These are phyloP conservation scores for Aphrophora alni DNA, from an alignment of 2,888 invertebrate species.

Conservation along the genomic window DNA sequence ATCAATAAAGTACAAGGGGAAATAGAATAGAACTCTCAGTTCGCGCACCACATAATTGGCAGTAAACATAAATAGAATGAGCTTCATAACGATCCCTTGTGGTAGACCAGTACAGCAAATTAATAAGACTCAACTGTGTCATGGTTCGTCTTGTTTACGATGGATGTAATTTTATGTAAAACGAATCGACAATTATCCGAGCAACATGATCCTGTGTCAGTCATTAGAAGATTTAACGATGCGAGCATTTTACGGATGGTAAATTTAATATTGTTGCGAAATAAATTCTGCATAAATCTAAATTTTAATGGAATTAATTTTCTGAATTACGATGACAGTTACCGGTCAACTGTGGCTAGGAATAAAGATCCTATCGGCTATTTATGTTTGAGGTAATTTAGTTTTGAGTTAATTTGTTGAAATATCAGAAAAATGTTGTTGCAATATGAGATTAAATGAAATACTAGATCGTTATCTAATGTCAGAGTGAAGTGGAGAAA, in stretches of 20 bases:
- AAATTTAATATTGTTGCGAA: conserved; percentile 1
- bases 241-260: neutral
- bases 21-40: neutral
- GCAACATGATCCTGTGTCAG: neutral
- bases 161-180: conserved; percentile 2
- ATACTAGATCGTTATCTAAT: too few species aligned
- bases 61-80: neutral
- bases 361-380: too few species aligned
- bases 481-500: too few species aligned
- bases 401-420: too few species aligned
- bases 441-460: too few species aligned
- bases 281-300: neutral
- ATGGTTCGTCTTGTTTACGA: neutral
- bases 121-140: neutral
- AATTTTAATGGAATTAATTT: neutral
- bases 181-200: conserved; percentile 2
- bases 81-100: neutral
- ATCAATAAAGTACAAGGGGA: too few species aligned
- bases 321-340: neutral
- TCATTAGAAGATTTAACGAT: neutral
- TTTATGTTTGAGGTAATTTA: too few species aligned
- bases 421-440: too few species aligned
- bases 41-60: neutral
- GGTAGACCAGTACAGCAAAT: neutral
- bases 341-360: neutral